Percentiles rank a stretch among this genome's conserved stretches.
phyloP scores from a whole-genome alignment of 2,888 invertebrate genomes.

The Platycheirus rosarum region DNA sequence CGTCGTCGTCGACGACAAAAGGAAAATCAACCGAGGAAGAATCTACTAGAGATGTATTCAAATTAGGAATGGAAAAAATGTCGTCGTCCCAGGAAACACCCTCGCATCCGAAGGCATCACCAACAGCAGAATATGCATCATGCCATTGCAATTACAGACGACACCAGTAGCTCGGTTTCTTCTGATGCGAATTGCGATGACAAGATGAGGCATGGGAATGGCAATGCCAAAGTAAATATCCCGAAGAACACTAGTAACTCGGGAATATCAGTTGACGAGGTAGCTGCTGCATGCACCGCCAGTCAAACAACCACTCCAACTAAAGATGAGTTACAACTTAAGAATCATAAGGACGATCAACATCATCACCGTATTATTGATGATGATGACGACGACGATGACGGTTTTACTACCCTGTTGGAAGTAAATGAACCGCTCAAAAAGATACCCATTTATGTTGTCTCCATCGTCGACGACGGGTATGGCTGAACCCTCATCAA shows the following conservation, averaged over 20 bases:
- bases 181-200: conserved; percentile 64
- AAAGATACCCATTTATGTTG: conserved; percentile 71
- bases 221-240: conserved; percentile 61
- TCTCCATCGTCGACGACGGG: conserved; percentile 72
- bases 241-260: conserved; percentile 51
- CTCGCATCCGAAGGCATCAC: conserved; percentile 76
- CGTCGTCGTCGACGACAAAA: too few species aligned
- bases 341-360: conserved; percentile 68
- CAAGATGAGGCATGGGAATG: conserved; percentile 47
- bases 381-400: conserved; percentile 78
- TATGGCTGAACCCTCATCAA: conserved; percentile 49
- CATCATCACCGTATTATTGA: conserved; percentile 68
- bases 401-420: conserved; percentile 81
- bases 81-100: conserved; percentile 47
- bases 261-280: conserved; percentile 61
- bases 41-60: conserved; percentile 77
- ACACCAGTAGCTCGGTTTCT: conserved; percentile 52
- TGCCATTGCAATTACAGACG: conserved; percentile 45
- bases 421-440: conserved; percentile 81
- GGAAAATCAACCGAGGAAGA: conserved; percentile 68
- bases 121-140: conserved; percentile 54
- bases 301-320: conserved; percentile 67
- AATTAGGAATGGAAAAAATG: conserved; percentile 76
- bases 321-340: conserved; percentile 75
- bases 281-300: conserved; percentile 49